Conservation (phyloP, 1,140 invertebrate genomes). For the Eueides isabella region DNA sequence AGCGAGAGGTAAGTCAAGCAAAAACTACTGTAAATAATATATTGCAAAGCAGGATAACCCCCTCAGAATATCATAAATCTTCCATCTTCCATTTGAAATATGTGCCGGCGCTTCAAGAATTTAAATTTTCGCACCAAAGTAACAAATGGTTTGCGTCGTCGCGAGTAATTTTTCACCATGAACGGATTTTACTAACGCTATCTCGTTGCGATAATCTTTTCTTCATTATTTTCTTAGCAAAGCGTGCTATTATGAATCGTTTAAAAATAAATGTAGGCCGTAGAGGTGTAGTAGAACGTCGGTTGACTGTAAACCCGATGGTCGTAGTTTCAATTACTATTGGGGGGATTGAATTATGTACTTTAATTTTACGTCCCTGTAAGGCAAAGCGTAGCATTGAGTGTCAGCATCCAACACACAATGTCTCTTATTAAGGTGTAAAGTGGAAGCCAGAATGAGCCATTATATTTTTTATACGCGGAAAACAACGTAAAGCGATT, state of each 20-base stretch:
- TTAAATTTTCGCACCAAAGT: conserved; percentile 37
- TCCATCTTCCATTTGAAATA: conserved; percentile 29
- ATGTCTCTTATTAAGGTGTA: no score
- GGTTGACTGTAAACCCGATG: no score
- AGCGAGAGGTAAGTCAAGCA: background rate
- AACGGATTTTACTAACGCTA: conserved; percentile 42
- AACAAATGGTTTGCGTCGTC: conserved; percentile 38
- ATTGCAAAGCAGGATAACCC: conserved; percentile 14
- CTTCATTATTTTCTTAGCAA: conserved; percentile 32
- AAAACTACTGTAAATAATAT: conserved; percentile 8
- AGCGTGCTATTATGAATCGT: conserved; percentile 12
- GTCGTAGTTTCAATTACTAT: no score
- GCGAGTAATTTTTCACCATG: conserved; percentile 48
- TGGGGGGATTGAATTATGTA: no score
- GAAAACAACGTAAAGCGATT: no score
- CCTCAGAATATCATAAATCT: conserved; percentile 36
- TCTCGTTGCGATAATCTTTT: conserved; percentile 31
- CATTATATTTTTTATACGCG: no score
- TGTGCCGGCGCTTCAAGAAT: conserved; percentile 25
- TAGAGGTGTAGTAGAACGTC: background rate
- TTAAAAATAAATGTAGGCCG: background rate
- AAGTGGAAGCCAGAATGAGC: no score
- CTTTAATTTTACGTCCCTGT: no score
- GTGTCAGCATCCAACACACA: no score
- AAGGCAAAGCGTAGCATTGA: no score